phyloP scores from a whole-genome alignment of 2,113 vertebrate species.

The Epinephelus fuscoguttatus region DNA sequence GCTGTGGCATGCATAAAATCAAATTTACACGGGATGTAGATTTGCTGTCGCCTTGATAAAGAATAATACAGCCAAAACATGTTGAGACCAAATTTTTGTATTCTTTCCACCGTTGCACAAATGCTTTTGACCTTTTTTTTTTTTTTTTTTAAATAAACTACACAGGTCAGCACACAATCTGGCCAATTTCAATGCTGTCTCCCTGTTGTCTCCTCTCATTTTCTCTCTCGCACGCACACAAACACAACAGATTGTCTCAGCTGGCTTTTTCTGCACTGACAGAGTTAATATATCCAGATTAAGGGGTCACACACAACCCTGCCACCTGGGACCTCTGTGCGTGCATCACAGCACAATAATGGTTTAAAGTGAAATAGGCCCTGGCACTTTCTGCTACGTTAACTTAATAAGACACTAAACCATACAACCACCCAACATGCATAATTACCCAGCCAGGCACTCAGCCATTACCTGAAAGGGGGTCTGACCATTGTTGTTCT shows the following conservation, averaged over 20 bases:
- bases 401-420: slow-evolving; percentile 58
- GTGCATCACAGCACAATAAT: slow-evolving; percentile 52
- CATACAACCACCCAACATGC: slow-evolving; percentile 17
- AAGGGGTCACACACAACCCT: slow-evolving; percentile 21
- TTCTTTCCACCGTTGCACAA: slow-evolving; percentile 5
- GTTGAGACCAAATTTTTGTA: not conserved
- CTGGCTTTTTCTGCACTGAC: slow-evolving; percentile 36
- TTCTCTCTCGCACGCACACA: slow-evolving; percentile 15
- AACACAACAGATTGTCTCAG: slow-evolving; percentile 45
- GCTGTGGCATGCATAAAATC: not conserved
- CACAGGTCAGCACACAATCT: slow-evolving; percentile 25
- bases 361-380: slow-evolving; percentile 53
- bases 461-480: slow-evolving; percentile 89
- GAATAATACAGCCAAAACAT: not conserved
- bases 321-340: slow-evolving; percentile 50
- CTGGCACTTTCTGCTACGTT: slow-evolving; percentile 56
- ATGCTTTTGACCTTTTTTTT: not conserved
- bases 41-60: not conserved
- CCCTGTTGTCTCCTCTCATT: not conserved
- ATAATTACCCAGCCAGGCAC: slow-evolving; percentile 39
- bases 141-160: not conserved
- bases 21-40: not conserved
- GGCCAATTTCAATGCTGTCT: slow-evolving; percentile 1
- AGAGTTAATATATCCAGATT: slow-evolving; percentile 56
- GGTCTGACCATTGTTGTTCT: slow-evolving; percentile 92